These are phyloP conservation scores for Herpetotheres cachinnans DNA, from an alignment of 2,113 vertebrate species.

Conservation along the genomic window DNA sequence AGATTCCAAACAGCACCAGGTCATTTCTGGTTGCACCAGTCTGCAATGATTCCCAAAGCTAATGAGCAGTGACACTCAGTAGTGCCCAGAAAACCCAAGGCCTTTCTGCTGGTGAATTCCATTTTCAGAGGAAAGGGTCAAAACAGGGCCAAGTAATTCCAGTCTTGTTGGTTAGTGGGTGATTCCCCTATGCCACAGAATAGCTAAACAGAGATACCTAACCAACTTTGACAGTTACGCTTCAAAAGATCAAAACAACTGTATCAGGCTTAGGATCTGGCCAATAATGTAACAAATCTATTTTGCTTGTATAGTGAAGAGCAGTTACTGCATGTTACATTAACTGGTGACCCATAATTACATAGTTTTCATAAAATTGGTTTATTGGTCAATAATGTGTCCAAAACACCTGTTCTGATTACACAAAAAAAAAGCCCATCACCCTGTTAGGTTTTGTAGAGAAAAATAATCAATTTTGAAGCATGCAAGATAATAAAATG, in stretches of 20 bases:
- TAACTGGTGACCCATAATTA: conserved; percentile 29
- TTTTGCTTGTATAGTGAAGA: conserved; percentile 4
- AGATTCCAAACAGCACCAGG: not conserved
- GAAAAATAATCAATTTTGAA: conserved; percentile 52
- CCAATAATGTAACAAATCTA: not conserved
- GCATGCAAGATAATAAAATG: not conserved
- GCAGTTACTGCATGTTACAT: not conserved
- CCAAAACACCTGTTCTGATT: conserved; percentile 9
- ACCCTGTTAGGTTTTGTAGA: conserved; percentile 15
- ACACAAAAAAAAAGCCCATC: conserved; percentile 31
- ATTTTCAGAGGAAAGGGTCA: not conserved
- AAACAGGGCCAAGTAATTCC: not conserved
- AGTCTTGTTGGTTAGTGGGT: not conserved
- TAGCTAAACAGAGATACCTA: not conserved
- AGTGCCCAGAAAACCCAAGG: not conserved
- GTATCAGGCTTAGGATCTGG: not conserved
- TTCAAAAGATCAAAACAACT: not conserved
- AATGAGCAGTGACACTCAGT: not conserved
- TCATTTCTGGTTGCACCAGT: not conserved
- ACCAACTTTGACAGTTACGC: not conserved
- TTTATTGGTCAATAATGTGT: conserved; percentile 36
- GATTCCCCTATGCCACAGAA: not conserved
- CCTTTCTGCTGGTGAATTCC: not conserved
- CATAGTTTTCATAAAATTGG: conserved; percentile 44
- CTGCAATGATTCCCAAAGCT: not conserved